A percentile compares a stretch with the other conserved stretches of the same genome.
Conservation (phyloP, 2,888 invertebrate genomes). For the Aleiodes alternator region DNA sequence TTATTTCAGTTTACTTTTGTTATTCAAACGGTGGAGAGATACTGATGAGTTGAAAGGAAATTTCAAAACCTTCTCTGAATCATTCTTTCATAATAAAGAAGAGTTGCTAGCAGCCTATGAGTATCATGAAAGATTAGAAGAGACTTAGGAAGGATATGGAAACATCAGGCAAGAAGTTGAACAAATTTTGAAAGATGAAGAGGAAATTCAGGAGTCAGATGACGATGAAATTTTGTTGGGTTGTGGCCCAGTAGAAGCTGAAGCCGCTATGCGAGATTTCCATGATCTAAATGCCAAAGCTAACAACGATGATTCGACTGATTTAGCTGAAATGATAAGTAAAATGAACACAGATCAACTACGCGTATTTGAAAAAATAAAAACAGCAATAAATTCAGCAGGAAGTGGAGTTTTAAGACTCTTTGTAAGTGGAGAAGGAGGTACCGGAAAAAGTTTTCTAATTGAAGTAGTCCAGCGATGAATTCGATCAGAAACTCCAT, state of each 20-base stretch:
- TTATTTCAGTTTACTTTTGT: conserved; percentile 56
- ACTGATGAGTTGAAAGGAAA: conserved; percentile 55
- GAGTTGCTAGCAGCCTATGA: background rate
- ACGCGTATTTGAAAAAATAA: conserved; percentile 59
- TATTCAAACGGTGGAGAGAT: conserved; percentile 60
- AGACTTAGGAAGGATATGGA: conserved; percentile 17
- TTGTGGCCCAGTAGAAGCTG: background rate
- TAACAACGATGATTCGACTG: background rate
- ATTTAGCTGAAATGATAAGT: conserved; percentile 36
- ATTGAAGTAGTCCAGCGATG: conserved; percentile 51
- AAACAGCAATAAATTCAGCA: conserved; percentile 44
- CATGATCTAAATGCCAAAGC: conserved; percentile 7
- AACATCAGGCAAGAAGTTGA: background rate
- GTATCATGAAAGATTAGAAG: conserved; percentile 28
- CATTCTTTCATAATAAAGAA: conserved; percentile 10
- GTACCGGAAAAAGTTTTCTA: conserved; percentile 60
- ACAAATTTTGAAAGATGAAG: background rate
- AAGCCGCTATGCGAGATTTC: conserved; percentile 30
- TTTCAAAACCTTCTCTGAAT: background rate
- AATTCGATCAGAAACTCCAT: conserved; percentile 52
- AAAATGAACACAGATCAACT: conserved; percentile 60
- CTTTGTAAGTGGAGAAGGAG: conserved; percentile 39
- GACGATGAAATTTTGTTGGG: background rate
- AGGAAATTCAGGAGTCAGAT: background rate
- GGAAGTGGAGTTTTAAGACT: conserved; percentile 42